phyloP scores from a whole-genome alignment of 2,113 vertebrate genomes.

The Menura novaehollandiae region DNA sequence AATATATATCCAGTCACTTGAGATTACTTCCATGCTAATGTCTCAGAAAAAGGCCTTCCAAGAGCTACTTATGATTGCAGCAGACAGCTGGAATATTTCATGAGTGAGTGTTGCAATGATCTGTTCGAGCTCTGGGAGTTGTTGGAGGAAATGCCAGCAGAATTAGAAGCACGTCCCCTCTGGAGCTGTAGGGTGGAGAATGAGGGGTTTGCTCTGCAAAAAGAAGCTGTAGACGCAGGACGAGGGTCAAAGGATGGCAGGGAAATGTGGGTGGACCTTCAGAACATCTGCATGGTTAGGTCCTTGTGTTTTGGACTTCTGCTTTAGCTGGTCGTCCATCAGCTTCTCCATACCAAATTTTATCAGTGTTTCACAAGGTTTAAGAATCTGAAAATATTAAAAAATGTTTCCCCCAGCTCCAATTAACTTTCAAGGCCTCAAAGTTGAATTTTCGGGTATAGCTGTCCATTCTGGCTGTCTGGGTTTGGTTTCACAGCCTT shows the following conservation, averaged over 20 bases:
- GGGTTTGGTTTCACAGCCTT: background rate
- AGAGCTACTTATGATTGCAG: slow-evolving; percentile 12
- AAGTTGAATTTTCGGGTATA: background rate
- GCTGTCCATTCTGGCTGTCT: background rate
- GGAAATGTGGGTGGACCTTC: background rate
- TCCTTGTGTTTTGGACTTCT: background rate
- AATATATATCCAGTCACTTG: slow-evolving; percentile 34
- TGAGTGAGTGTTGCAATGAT: background rate
- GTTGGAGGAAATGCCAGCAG: background rate
- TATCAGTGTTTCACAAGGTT: background rate
- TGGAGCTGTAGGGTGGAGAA: background rate
- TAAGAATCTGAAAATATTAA: background rate
- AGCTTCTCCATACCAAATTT: background rate
- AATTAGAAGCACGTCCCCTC: background rate
- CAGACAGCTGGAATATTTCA: slow-evolving; percentile 40
- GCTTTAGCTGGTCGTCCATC: background rate
- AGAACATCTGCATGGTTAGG: background rate
- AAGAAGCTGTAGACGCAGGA: background rate
- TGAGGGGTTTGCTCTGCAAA: background rate
- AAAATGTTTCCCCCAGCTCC: background rate
- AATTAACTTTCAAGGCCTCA: background rate
- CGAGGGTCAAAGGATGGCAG: background rate
- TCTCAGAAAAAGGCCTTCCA: slow-evolving; percentile 47
- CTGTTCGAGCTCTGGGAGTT: background rate
- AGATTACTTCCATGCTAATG: slow-evolving; percentile 54